phyloP scores from a whole-genome alignment of 2,797 vertebrate genomes.

The Thamnophis elegans region DNA sequence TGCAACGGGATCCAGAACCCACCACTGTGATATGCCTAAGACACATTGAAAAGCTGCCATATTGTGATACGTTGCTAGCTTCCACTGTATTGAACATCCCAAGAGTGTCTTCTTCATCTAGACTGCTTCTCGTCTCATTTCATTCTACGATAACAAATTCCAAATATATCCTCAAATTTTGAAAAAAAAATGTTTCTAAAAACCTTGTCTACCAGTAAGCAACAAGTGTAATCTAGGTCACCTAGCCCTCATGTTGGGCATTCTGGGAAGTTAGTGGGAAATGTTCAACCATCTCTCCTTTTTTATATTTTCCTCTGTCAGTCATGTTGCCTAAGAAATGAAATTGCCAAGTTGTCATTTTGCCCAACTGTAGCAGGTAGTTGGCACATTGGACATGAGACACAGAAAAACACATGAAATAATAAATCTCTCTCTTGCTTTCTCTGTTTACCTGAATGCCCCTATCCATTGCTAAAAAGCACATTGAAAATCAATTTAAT shows the following conservation, averaged over 20 bases:
- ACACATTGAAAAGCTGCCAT: constrained; percentile 9
- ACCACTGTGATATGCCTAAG: background rate
- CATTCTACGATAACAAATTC: background rate
- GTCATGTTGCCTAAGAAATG: background rate
- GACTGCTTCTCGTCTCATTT: background rate
- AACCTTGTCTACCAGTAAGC: constrained; percentile 35
- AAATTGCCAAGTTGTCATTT: background rate
- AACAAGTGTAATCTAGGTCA: constrained; percentile 40
- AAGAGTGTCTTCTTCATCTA: background rate
- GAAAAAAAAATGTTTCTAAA: background rate
- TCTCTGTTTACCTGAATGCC: background rate
- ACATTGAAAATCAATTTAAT: background rate
- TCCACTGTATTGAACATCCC: background rate
- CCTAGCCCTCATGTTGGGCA: background rate
- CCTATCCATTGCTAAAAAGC: background rate
- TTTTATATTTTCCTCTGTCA: background rate
- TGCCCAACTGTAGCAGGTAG: background rate
- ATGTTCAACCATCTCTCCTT: background rate
- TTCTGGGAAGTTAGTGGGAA: background rate
- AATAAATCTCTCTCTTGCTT: background rate
- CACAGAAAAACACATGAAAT: constrained; percentile 2
- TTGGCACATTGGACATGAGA: background rate
- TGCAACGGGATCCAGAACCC: too few relatives aligned
- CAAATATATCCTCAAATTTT: background rate
- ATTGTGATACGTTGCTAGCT: background rate